phyloP scores from a whole-genome alignment of 2,797 vertebrate genomes.

The Agapornis canus region DNA sequence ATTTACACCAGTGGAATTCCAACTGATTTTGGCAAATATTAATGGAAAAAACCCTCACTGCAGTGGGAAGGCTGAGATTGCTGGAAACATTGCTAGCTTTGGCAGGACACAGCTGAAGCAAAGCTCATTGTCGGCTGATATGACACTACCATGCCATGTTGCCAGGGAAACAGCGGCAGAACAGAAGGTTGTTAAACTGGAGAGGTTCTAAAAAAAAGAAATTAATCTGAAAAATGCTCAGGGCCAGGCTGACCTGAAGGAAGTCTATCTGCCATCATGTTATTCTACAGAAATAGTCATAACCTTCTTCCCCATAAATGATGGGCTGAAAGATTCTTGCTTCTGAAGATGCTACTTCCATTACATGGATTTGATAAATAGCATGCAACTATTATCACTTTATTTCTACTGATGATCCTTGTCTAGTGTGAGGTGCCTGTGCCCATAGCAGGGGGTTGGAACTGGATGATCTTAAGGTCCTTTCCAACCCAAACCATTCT shows the following conservation, averaged over 20 bases:
- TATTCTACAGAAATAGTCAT: background rate
- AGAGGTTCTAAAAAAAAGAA: background rate
- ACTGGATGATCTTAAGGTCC: background rate
- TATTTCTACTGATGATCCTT: background rate
- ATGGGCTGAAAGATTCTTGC: background rate
- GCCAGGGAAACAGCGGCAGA: background rate
- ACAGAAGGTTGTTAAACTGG: background rate
- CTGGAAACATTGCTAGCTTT: background rate
- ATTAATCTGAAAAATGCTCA: background rate
- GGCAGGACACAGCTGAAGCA: constrained; percentile 1
- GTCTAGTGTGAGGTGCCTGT: background rate
- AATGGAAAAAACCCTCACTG: background rate
- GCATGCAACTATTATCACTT: background rate
- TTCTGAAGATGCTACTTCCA: background rate
- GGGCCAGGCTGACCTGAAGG: background rate
- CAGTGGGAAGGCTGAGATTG: background rate
- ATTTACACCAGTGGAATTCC: background rate
- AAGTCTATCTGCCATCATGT: background rate
- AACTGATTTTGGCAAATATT: background rate
- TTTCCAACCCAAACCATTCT: background rate
- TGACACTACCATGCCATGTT: background rate
- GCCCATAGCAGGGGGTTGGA: background rate
- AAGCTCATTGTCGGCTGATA: background rate
- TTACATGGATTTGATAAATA: background rate
- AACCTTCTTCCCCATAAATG: background rate